Base-by-base conservation (phyloP, 2,113 vertebrate species). In the Brienomyrus longianalis region DNA sequence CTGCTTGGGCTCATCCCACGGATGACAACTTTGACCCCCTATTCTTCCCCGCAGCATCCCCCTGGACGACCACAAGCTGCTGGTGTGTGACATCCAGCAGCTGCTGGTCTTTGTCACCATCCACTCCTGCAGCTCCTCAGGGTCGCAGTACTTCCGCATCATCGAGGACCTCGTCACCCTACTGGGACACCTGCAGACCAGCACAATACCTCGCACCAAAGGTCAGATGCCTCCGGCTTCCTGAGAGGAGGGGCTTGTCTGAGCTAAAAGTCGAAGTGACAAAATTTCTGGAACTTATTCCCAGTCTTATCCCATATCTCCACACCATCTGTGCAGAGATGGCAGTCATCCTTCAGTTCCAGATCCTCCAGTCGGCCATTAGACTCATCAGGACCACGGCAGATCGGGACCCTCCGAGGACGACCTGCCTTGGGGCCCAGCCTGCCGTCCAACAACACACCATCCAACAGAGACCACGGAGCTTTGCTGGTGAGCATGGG, bases 151-250 rank as follows among this genome's bases (percentile, higher is more conserved):
- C 94, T 99, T 99, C 94, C 97, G 98, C 94, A 98, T 99, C 94
- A 97, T 99, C 90, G 98, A 99, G 94, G 98, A 99, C 92, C 97
- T 99, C 91, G 97, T 99, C 93, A 97, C 98, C 47, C 95, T 99
- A 90, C 96, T 99, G 91, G 98, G 98, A 91, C 97, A 97, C 95
- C 97, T 99, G 95, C 97, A 98, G 93, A 98, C 96, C 59, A 99
- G 97, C 96, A 98, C 97, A 95, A 97, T 97, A 93, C 93, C 94
- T 90, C 97, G 95, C 92, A 99, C 98, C 50, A 97, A 96, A 94
- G 97, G 98, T 99, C 96, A 97, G 96, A 86, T 35, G 15, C n/a
- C 11, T 19, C 21, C 6, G 1, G n/a, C 13, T 87, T 27, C 27
- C 13, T 17, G 11, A 21, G 19, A 2, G 10, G 43, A 7, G 13